Percentiles rank a stretch among this genome's conserved stretches.
Conservation (phyloP, 2,888 invertebrate species). For the Drosophila birchii region DNA sequence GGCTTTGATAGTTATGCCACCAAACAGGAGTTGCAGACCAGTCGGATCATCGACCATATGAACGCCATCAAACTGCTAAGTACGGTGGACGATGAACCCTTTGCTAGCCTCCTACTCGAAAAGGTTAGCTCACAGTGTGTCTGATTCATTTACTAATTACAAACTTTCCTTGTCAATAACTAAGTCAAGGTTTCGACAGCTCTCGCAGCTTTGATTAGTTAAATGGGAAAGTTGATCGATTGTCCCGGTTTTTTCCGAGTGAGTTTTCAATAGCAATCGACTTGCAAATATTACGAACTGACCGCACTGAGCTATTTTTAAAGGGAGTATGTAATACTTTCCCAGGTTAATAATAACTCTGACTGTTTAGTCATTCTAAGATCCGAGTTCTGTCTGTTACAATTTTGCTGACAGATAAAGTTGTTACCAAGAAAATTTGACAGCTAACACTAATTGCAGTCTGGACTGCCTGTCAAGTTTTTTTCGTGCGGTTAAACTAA, state of each 20-base stretch:
- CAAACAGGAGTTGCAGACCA: not conserved
- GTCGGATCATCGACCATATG: conserved; percentile 50
- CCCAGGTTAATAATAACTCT: not conserved
- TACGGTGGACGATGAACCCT: conserved; percentile 45
- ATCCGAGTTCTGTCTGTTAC: not conserved
- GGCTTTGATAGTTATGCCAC: conserved; percentile 26
- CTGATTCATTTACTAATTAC: not conserved
- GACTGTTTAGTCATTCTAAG: not conserved
- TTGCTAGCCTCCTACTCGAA: conserved; percentile 42
- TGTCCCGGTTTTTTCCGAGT: not conserved
- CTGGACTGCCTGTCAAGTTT: not conserved
- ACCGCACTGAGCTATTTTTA: conserved; percentile 8
- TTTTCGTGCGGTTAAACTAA: not conserved
- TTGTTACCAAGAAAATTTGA: not conserved
- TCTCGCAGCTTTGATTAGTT: not conserved
- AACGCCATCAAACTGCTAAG: conserved; percentile 57
- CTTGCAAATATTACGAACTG: not conserved
- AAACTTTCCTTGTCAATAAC: conserved; percentile 1
- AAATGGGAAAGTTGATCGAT: not conserved
- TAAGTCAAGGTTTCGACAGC: not conserved
- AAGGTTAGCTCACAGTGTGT: conserved; percentile 40
- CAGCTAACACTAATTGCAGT: not conserved
- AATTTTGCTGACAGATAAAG: not conserved
- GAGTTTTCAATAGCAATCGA: not conserved
- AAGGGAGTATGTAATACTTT: not conserved